Evolutionary conservation across 2,113 vertebrate genomes (phyloP), one percentile per base, ranked within the genome.

Genomic region (Ameiurus melas): DNA sequence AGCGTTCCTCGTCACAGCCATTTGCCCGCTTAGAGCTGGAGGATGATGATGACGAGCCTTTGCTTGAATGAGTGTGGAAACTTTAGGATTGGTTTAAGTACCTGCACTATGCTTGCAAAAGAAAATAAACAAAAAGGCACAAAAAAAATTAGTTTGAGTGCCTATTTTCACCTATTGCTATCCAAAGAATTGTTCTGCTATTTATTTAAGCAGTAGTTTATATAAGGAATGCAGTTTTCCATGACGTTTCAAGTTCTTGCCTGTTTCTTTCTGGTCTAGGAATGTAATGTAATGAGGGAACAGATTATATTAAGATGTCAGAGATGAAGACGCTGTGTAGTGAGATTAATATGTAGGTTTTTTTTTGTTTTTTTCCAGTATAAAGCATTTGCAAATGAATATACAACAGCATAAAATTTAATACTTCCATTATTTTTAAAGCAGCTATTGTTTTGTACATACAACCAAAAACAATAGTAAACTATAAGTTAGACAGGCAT

Each of bases 11-110:
- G 0, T 60, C 92, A 0, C 93, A 66, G 7, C 93, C 95, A 0
- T 99, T 99, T 87, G 95, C 95, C 62, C 95, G 97, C 39, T 96
- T 99, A 17, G 95, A 96, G 88, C 87, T 97, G 0, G 96, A 97
- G 14, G 96, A 96, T 0, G 96, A 98, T 0, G 96, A 97, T 0
- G 97, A 97, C 1, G 95, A 97, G 22, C 96, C 96, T 58, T 92
- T 99, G 92, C 93, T 98, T 55, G 96, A 93, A 14, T 98, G 93
- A 90, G 9, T 12, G 5, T 6, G 2, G 55, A 10, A 16, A 57
- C 10, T 81, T 47, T 43, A 19, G 70, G 36, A 6, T 84, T 79
- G 47, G 25, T 80, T 73, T 7, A 73, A 73, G 33, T 57, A 20
- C 57, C 43, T 62, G 39, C 20, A 39, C n/a, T 22, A 64, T 53